Conservation (phyloP, 2,113 vertebrate genomes). For the Chitala chitala region DNA sequence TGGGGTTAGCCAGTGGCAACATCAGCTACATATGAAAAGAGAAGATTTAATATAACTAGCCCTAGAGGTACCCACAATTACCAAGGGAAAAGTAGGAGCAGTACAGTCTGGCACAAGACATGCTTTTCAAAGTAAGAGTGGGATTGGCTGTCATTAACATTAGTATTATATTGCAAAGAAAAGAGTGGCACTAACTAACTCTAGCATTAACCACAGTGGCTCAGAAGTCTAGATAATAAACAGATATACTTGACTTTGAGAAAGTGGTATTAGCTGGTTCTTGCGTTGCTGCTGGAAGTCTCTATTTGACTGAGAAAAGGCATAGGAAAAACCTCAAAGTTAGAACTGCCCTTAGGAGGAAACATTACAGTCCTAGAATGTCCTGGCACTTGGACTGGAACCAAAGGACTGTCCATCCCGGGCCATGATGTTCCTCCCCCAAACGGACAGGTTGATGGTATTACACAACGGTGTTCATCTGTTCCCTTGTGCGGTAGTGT, state of each 20-base stretch:
- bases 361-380: neutral
- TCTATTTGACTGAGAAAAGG: slow-evolving; percentile 1
- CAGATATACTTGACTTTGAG: neutral
- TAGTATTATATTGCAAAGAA: too few relatives aligned
- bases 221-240: neutral
- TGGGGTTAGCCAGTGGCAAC: neutral
- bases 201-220: slow-evolving; percentile 19
- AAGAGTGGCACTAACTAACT: slow-evolving; percentile 35
- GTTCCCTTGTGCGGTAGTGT: neutral
- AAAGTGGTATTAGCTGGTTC: neutral
- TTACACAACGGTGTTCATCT: neutral
- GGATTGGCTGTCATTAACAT: neutral
- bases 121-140: too few relatives aligned
- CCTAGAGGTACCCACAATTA: neutral
- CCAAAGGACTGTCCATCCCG: neutral
- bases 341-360: neutral
- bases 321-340: neutral
- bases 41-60: neutral
- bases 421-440: neutral
- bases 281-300: slow-evolving; percentile 5
- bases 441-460: neutral
- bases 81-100: neutral
- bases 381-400: neutral
- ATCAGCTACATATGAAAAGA: neutral
- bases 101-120: neutral